These are phyloP conservation scores for Drosophila teissieri DNA, from an alignment of 1,140 invertebrate species.

Conservation along the genomic window DNA sequence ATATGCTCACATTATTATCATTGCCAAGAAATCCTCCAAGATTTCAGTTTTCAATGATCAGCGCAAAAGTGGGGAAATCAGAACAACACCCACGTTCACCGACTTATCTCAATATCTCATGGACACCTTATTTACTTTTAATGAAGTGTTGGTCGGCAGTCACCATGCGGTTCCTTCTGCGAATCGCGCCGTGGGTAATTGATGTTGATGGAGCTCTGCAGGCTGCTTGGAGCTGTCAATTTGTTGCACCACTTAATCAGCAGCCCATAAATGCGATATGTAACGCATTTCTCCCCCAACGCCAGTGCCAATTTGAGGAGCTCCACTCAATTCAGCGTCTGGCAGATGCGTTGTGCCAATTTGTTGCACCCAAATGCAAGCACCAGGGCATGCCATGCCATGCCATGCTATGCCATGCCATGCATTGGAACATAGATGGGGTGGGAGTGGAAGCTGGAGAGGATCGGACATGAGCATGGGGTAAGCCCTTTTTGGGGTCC, in stretches of 20 bases:
- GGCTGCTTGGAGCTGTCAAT: constrained; percentile 61
- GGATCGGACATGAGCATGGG: constrained; percentile 23
- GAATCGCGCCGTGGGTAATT: constrained; percentile 54
- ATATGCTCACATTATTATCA: too few species aligned
- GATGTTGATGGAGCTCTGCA: constrained; percentile 38
- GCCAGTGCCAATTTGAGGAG: constrained; percentile 52
- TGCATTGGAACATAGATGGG: constrained; percentile 8
- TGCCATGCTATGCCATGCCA: background rate
- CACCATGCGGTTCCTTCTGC: constrained; percentile 19
- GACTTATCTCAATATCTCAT: constrained; percentile 50
- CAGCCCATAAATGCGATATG: constrained; percentile 59
- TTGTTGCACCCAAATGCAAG: constrained; percentile 73
- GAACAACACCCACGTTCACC: constrained; percentile 14
- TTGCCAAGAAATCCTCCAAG: too few species aligned
- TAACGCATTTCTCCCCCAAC: constrained; percentile 64
- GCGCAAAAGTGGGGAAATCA: too few species aligned
- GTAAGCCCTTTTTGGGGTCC: constrained; percentile 59
- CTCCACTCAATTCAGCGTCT: constrained; percentile 61
- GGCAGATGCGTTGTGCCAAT: constrained; percentile 71
- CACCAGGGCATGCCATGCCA: constrained; percentile 40
- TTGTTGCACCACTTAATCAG: constrained; percentile 65
- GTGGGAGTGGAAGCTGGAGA: constrained; percentile 8
- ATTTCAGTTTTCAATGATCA: too few species aligned
- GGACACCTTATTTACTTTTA: constrained; percentile 75
- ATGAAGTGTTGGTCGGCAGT: constrained; percentile 60